phyloP scores from a whole-genome alignment of 2,888 invertebrate species.

The Synergus gifuensis region DNA sequence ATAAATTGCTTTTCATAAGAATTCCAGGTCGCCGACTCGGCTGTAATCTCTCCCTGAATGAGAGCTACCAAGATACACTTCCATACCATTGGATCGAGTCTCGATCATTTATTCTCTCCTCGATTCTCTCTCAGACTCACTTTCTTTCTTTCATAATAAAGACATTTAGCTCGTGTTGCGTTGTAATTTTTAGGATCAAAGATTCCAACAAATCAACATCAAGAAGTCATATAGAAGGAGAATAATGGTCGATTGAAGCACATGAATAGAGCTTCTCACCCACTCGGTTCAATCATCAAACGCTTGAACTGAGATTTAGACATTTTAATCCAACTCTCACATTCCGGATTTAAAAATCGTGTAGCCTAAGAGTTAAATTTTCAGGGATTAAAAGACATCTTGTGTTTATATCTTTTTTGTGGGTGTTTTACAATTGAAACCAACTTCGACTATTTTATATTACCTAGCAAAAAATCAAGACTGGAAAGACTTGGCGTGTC shows the following conservation, averaged over 20 bases:
- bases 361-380: background rate
- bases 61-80: background rate
- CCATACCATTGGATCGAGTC: slow-evolving; percentile 17
- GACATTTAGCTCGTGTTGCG: slow-evolving; percentile 38
- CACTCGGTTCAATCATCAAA: background rate
- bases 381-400: background rate
- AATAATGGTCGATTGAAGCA: slow-evolving; percentile 12
- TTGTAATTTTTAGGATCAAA: slow-evolving; percentile 37
- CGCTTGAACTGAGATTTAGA: background rate
- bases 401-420: background rate
- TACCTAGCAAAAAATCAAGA: background rate
- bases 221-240: background rate
- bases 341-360: background rate
- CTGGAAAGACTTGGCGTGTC: background rate
- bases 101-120: slow-evolving; percentile 34
- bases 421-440: background rate
- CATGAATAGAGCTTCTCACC: background rate
- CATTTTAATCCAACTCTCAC: background rate
- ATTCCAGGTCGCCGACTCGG: slow-evolving; percentile 55
- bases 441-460: background rate
- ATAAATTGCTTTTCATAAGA: slow-evolving; percentile 54
- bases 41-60: slow-evolving; percentile 14
- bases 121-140: slow-evolving; percentile 18
- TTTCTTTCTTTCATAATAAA: slow-evolving; percentile 36
- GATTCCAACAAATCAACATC: slow-evolving; percentile 34